phyloP scores from a whole-genome alignment of 2,888 invertebrate species.

The Embidobia sp. region DNA sequence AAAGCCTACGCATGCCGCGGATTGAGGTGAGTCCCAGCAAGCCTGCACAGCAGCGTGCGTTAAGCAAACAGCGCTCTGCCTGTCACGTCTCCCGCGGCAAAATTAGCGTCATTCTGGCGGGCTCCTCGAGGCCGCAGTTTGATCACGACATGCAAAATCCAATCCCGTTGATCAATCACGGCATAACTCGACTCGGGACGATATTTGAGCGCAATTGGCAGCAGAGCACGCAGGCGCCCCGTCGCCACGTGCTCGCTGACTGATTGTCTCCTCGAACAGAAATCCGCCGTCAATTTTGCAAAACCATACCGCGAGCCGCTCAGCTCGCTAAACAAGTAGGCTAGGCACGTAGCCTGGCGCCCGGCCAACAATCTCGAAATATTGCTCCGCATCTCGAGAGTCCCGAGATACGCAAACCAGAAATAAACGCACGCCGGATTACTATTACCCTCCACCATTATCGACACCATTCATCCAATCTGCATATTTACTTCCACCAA shows the following conservation, averaged over 20 bases:
- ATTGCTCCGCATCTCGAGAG: conserved; percentile 43
- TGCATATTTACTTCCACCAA: conserved; percentile 41
- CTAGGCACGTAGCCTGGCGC: conserved; percentile 73
- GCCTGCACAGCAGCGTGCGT: too few species aligned
- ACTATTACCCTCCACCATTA: too few species aligned
- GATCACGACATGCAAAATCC: too few species aligned
- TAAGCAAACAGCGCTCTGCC: too few species aligned
- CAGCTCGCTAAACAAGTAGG: conserved; percentile 74
- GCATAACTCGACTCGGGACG: background rate
- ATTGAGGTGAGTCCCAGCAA: conserved; percentile 70
- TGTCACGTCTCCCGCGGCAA: too few species aligned
- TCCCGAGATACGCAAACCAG: conserved; percentile 9
- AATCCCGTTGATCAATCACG: conserved; percentile 28
- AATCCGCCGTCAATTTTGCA: conserved; percentile 70
- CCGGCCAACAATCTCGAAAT: conserved; percentile 72
- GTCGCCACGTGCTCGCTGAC: conserved; percentile 76
- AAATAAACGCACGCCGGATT: too few species aligned
- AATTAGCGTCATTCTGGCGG: too few species aligned
- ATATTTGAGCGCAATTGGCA: conserved; percentile 47
- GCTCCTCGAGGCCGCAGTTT: background rate
- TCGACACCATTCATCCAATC: conserved; percentile 20
- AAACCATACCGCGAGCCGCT: conserved; percentile 68
- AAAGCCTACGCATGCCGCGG: conserved; percentile 75
- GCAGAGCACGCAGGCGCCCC: conserved; percentile 79
- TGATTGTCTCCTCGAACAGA: conserved; percentile 67